Conservation (phyloP, 2,888 invertebrate species). For the Cerceris rybyensis region DNA sequence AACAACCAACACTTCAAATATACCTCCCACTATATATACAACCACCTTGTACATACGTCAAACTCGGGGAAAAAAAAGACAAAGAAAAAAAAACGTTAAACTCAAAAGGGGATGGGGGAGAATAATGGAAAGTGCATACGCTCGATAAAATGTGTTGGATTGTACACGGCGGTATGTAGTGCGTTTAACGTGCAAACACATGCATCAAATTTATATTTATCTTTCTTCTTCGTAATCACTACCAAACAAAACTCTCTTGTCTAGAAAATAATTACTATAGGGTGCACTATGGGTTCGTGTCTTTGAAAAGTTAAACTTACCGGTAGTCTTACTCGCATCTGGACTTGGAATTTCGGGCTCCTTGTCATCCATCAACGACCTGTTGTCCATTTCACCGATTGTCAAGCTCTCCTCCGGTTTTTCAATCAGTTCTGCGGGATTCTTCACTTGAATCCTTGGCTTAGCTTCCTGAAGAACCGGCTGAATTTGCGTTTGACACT, state of each 20-base stretch:
- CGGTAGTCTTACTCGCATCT: slow-evolving; percentile 78
- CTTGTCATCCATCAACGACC: slow-evolving; percentile 74
- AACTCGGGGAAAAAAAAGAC: slow-evolving; percentile 29
- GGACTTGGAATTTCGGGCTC: slow-evolving; percentile 74
- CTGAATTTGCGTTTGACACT: slow-evolving; percentile 60
- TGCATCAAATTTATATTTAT: slow-evolving; percentile 47
- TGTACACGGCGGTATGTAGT: slow-evolving; percentile 44
- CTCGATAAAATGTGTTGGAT: slow-evolving; percentile 30
- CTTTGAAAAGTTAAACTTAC: slow-evolving; percentile 67
- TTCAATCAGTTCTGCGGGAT: slow-evolving; percentile 79
- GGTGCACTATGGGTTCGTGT: slow-evolving; percentile 52
- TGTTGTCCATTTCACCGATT: slow-evolving; percentile 60
- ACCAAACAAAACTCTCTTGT: slow-evolving; percentile 52
- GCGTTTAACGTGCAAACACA: slow-evolving; percentile 73
- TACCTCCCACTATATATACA: slow-evolving; percentile 78
- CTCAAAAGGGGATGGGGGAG: slow-evolving; percentile 32
- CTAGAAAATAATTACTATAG: slow-evolving; percentile 45
- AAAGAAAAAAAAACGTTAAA: slow-evolving; percentile 12
- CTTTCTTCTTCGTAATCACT: slow-evolving; percentile 40
- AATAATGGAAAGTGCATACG: slow-evolving; percentile 36
- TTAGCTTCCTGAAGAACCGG: slow-evolving; percentile 69
- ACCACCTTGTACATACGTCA: slow-evolving; percentile 64
- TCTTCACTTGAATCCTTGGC: slow-evolving; percentile 80
- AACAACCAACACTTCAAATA: slow-evolving; percentile 82
- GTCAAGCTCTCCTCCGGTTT: slow-evolving; percentile 70